phyloP scores from a whole-genome alignment of 1,140 invertebrate genomes.

The Neotoxoptera formosana region DNA sequence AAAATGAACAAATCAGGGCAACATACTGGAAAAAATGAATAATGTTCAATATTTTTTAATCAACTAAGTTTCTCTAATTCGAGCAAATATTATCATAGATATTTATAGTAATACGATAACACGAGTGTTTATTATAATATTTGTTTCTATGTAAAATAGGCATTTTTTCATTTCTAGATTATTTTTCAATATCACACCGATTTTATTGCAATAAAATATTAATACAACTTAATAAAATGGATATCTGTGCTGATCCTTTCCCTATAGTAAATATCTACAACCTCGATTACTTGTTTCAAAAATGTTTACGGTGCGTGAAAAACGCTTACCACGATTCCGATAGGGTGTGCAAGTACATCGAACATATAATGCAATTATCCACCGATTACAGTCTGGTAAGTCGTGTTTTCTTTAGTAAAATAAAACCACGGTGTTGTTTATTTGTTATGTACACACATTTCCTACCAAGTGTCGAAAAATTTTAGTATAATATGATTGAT shows the following conservation, averaged over 20 bases:
- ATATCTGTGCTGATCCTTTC: not conserved
- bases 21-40: not conserved
- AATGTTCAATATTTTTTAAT: not conserved
- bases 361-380: slow-evolving; percentile 18
- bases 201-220: not conserved
- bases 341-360: not conserved
- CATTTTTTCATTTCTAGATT: not conserved
- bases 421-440: not conserved
- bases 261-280: not conserved
- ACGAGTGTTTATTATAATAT: not conserved
- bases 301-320: not conserved
- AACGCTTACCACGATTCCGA: no score
- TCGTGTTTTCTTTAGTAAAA: not conserved
- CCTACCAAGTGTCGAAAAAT: not conserved
- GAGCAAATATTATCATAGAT: not conserved
- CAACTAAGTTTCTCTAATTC: not conserved
- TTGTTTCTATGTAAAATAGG: not conserved
- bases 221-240: not conserved
- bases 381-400: not conserved
- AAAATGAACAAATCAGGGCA: not conserved
- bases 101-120: not conserved
- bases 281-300: not conserved
- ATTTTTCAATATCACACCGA: not conserved
- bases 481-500: not conserved
- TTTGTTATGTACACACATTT: not conserved